Base-by-base conservation (phyloP, 2,888 invertebrate species). In the Acrobasis repandana region DNA sequence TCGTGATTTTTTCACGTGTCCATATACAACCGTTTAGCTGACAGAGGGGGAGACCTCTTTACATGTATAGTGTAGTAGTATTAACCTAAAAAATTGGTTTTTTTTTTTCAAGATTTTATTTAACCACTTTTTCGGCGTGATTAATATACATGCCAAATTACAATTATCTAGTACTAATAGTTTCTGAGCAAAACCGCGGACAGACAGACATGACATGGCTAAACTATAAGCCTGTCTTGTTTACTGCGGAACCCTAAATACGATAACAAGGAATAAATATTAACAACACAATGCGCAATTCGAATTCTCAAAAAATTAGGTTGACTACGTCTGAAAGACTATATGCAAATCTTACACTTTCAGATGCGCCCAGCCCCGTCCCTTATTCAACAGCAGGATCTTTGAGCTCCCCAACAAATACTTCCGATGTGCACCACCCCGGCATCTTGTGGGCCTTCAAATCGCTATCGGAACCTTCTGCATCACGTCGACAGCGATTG, bases 291-390 rank as follows among this genome's bases (percentile, higher is more conserved):
- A 43, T 43, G 6, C 5, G 43, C 43, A 43, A 43, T 43, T 43
- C n/a, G 11, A 38, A 11, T 38, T 3, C 11, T 5, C 11, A 11
- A 10, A 43, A 11, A 4, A n/a, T 28, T 28, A 28, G 28, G 0
- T 6, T 28, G 28, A 20, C 20, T 38, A 10, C 38, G 9, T 38
- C 11, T 38, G 6, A 8, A 1, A 38, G 1, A 38, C 46, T 34
- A 28, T 16, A 46, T 11, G 15, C 28, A 10, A 52, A n/a, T 8
- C 5, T 34, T 18, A 47, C 49, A 20, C 62, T 84, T 83, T 56
- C 89, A 94, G 94, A 70, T 94, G 94, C 67, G 82, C 75, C 49
- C 77, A 82, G 0, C 93, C 94, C 9, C 69, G 75, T 1, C 65
- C 79, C 0, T 73, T 91, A 0, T 83, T 72, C 71, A 88, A 89